Conservation (phyloP, 92 coral and sea anemone species). For the Epizoanthus stellaris region DNA sequence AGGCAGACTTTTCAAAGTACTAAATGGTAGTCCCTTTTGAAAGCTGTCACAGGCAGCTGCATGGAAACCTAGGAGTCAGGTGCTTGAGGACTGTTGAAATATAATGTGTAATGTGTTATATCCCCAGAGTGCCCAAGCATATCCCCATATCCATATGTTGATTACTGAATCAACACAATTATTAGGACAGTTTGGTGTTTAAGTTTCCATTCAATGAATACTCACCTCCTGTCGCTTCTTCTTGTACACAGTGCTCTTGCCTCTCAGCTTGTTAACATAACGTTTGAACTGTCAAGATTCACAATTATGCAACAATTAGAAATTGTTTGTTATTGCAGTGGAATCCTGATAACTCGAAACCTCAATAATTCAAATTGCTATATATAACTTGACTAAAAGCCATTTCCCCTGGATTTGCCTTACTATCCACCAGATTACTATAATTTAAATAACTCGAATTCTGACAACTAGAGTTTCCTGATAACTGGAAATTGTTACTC, state of each 20-base stretch:
- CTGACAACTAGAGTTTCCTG: no score
- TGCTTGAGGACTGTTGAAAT: background rate
- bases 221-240: slow-evolving; percentile 95
- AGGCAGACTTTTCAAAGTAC: no score
- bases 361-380: background rate
- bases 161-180: background rate
- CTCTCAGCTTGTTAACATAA: slow-evolving; percentile 95
- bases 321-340: background rate
- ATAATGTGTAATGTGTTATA: background rate
- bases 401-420: no score
- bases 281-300: slow-evolving; percentile 83
- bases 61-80: no score
- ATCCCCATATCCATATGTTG: no score
- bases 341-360: background rate
- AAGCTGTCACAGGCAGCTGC: no score
- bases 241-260: slow-evolving; percentile 97
- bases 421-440: no score
- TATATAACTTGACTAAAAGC: background rate
- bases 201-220: background rate
- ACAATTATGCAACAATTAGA: background rate
- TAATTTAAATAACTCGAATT: no score
- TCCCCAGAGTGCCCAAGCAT: background rate
- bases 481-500: no score
- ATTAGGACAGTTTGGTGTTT: background rate
- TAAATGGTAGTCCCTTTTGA: no score